Conservation (phyloP, 2,888 invertebrate species). For the Danaus chrysippus region DNA sequence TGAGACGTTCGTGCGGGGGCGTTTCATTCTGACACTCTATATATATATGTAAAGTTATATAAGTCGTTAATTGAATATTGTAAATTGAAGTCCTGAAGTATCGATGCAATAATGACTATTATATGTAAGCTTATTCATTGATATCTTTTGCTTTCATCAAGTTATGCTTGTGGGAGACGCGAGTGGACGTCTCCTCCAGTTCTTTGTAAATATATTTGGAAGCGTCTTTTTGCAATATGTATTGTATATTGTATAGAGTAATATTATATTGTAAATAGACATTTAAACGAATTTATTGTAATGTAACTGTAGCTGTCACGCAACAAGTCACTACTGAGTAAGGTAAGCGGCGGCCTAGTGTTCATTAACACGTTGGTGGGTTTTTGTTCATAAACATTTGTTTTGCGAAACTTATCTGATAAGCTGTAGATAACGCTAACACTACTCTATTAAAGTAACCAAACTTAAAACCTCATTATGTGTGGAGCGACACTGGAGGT, state of each 20-base stretch:
- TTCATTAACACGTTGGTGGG: too few relatives aligned
- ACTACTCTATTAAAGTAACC: too few relatives aligned
- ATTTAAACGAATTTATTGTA: slow-evolving; percentile 74
- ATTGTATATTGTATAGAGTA: slow-evolving; percentile 33
- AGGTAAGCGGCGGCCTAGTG: slow-evolving; percentile 12
- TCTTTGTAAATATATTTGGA: slow-evolving; percentile 14
- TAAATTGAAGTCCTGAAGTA: slow-evolving; percentile 1
- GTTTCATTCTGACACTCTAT: slow-evolving; percentile 14
- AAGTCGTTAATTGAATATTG: background rate
- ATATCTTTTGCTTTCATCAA: background rate
- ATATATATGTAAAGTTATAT: too few relatives aligned
- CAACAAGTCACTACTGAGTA: slow-evolving; percentile 37
- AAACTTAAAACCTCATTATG: too few relatives aligned
- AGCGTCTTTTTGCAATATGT: slow-evolving; percentile 16
- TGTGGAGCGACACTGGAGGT: too few relatives aligned
- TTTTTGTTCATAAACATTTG: too few relatives aligned
- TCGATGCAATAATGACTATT: slow-evolving; percentile 3
- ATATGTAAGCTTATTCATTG: slow-evolving; percentile 1
- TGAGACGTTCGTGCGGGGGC: slow-evolving; percentile 23
- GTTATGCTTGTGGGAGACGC: background rate
- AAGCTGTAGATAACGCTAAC: too few relatives aligned
- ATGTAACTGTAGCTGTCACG: slow-evolving; percentile 56
- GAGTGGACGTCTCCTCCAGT: background rate
- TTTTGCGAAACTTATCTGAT: too few relatives aligned
- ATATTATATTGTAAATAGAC: slow-evolving; percentile 67